A percentile compares a stretch with the other conserved stretches of the same genome.
These are phyloP conservation scores for Nerophis ophidion DNA, from an alignment of 2,113 vertebrate species.

Conservation along the genomic window DNA sequence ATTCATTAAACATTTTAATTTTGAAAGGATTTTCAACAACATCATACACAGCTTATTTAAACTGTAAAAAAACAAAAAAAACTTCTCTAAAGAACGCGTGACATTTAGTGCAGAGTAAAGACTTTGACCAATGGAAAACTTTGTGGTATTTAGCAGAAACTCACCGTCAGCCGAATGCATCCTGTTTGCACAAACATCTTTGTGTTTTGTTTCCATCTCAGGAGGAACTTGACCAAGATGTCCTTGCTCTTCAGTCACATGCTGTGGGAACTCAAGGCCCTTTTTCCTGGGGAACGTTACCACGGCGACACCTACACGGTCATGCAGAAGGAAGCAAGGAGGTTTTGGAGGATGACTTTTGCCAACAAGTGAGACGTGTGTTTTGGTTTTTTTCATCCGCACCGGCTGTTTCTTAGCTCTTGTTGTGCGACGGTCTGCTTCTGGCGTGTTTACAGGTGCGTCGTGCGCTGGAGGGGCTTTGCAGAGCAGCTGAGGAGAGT, in stretches of 20 bases:
- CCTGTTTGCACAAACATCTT: slow-evolving; percentile 48
- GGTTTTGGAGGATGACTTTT: slow-evolving; percentile 78
- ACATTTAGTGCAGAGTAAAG: too few relatives aligned
- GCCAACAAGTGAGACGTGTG: slow-evolving; percentile 66
- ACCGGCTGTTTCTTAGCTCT: background rate
- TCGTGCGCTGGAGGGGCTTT: slow-evolving; percentile 78
- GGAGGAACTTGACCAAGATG: slow-evolving; percentile 80
- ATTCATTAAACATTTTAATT: too few relatives aligned
- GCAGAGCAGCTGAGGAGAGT: slow-evolving; percentile 62
- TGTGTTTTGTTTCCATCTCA: slow-evolving; percentile 30
- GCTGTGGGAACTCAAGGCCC: slow-evolving; percentile 71
- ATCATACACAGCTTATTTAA: too few relatives aligned
- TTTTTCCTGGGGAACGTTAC: slow-evolving; percentile 75
- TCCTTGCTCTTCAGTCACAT: slow-evolving; percentile 86
- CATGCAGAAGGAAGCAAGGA: slow-evolving; percentile 63
- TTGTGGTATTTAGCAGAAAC: slow-evolving; percentile 48
- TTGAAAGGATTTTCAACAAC: too few relatives aligned
- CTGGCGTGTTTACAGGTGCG: slow-evolving; percentile 62
- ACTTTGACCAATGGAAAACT: slow-evolving; percentile 64
- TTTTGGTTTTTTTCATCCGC: background rate
- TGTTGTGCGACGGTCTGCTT: too few relatives aligned
- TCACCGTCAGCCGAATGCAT: slow-evolving; percentile 51
- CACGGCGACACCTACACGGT: slow-evolving; percentile 71
- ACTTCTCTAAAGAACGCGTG: too few relatives aligned
- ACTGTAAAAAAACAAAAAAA: too few relatives aligned